Evolutionary conservation across 2,797 vertebrate species (phyloP).

Genomic region (Columba guinea): DNA sequence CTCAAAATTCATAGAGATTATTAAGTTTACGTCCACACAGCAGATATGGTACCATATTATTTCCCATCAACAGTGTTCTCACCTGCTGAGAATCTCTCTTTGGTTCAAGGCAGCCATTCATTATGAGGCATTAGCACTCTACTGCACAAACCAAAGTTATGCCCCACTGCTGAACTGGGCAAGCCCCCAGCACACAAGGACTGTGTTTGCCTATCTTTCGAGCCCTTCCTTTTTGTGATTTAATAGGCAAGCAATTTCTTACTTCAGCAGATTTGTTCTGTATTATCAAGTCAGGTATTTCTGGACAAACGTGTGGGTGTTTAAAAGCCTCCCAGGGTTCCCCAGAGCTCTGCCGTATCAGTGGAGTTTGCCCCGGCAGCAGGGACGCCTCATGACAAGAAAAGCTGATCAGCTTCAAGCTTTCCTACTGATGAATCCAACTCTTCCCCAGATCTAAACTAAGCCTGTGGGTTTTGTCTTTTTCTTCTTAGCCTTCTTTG

Average conservation of each 20-base stretch:
- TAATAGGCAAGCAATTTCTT: conserved; percentile 55
- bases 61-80: conserved; percentile 28
- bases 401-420: conserved; percentile 41
- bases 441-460: conserved; percentile 57
- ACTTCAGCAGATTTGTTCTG: conserved; percentile 58
- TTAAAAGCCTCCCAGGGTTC: conserved; percentile 54
- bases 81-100: conserved; percentile 45
- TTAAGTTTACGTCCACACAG: conserved; percentile 70
- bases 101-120: conserved; percentile 49
- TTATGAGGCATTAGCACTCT: conserved; percentile 47
- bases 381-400: conserved; percentile 51
- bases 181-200: not conserved
- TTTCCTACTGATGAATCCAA: conserved; percentile 63
- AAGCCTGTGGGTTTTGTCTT: conserved; percentile 67
- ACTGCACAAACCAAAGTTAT: conserved; percentile 45
- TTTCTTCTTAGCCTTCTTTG: conserved; percentile 46
- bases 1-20: conserved; percentile 77
- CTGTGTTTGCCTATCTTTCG: not conserved
- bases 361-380: conserved; percentile 10
- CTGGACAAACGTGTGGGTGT: conserved; percentile 42
- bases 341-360: conserved; percentile 14
- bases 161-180: conserved; percentile 15
- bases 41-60: conserved; percentile 6
- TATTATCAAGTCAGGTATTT: conserved; percentile 51
- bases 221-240: conserved; percentile 38